Evolutionary conservation across 2,888 invertebrate genomes (phyloP).

Genomic region (Acanthosepion lycidas): DNA sequence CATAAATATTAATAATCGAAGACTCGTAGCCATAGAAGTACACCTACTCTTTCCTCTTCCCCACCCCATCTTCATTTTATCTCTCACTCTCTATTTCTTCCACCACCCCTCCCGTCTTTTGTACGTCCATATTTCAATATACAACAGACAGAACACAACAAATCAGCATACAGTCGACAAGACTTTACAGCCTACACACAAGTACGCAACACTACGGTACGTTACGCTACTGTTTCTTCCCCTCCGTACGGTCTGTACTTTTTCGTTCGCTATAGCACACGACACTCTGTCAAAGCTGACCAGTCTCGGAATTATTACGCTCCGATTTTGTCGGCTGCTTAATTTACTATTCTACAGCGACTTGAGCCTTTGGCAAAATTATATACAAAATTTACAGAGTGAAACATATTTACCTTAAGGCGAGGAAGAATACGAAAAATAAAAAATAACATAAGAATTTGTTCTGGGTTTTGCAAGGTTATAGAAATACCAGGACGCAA

Average conservation of each 20-base stretch:
- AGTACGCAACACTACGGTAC: not conserved
- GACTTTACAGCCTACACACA: not conserved
- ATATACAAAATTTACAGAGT: not conserved
- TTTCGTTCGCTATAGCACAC: not conserved
- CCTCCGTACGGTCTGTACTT: no score
- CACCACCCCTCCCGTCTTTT: not conserved
- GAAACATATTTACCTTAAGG: not conserved
- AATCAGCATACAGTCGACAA: not conserved
- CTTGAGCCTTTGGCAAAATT: not conserved
- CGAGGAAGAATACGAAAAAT: not conserved
- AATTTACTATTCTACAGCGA: not conserved
- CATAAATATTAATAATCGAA: conserved; percentile 21
- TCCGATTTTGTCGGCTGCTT: not conserved
- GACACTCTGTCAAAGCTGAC: not conserved
- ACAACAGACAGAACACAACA: not conserved
- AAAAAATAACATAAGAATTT: not conserved
- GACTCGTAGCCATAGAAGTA: not conserved
- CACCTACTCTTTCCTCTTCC: not conserved
- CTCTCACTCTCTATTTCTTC: not conserved
- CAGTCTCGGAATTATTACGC: not conserved
- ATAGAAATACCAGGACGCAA: not conserved
- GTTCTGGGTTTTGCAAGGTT: not conserved
- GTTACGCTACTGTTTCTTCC: not conserved
- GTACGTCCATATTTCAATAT: not conserved
- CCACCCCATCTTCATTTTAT: not conserved